Evolutionary conservation across 2,888 invertebrate species (phyloP), one percentile per base, ranked within the genome.

Genomic region (Empis stercorea): DNA sequence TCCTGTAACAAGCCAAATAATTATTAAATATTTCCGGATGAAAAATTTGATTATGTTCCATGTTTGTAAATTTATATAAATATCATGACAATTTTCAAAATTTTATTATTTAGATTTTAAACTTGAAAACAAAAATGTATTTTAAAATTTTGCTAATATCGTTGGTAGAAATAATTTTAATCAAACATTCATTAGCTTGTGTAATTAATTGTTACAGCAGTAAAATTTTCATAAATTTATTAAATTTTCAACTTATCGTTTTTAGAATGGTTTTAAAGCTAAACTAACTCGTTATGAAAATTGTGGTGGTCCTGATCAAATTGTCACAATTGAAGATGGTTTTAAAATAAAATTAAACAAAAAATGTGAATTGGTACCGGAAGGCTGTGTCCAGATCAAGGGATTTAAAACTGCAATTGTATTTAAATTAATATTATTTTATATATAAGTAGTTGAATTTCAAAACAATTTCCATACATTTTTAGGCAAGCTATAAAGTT

Each of bases 311-410:
- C 47, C 55, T 0, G 59, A 62, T 46, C 59, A 57, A 17, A 38
- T 65, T 11, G 56, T 68, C 2, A 55, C 54, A 6, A 51, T 64
- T 10, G 63, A 63, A 36, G 53, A 59, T 0, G 60, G 59, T 13
- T 66, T 68, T 30, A 51, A 50, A 3, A 52, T 66, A 2, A 61
- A 61, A 48, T 50, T 68, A 32, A 66, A 61, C 36, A 68, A 69
- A 45, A 68, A 73, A 49, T 73, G 73, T 54, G 70, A 73, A 51
- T 39, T 73, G 5, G 55, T 71, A 6, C 63, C 70, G 5, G 52
- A 47, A 2, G 73, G 73, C 15, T 73, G 73, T 54, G 53, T 71
- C 2, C 54, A 52, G 2, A 64, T 65, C 16, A 71, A 71, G 55
- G 61, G 63, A 1, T 71, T 72, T 39, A 56, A 51, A 30, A 66